Evolutionary conservation across 2,888 invertebrate species (phyloP).

Genomic region (Himalopsyche kuldschensis): DNA sequence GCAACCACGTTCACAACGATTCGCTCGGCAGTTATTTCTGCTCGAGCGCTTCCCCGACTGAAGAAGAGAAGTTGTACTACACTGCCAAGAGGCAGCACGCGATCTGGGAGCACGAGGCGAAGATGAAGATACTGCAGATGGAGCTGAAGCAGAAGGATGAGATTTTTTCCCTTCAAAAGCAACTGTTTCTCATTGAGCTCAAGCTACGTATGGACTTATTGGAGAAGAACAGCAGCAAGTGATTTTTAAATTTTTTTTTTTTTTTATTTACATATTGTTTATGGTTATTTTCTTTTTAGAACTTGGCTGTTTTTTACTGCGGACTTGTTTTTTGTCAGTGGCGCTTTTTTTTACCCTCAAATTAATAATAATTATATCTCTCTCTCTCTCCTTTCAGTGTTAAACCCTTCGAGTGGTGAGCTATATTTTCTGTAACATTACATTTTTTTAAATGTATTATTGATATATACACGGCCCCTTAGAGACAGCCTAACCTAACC

Average conservation of each 20-base stretch:
- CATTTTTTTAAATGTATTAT: too few relatives aligned
- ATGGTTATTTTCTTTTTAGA: neutral
- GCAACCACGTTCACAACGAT: constrained; percentile 18
- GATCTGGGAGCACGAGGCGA: constrained; percentile 57
- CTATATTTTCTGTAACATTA: too few relatives aligned
- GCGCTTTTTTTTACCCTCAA: neutral
- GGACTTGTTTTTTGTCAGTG: neutral
- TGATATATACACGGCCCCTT: too few relatives aligned
- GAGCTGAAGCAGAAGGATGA: constrained; percentile 57
- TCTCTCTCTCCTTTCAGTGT: too few relatives aligned
- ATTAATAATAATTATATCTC: too few relatives aligned
- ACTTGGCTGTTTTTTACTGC: neutral
- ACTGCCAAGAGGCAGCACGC: constrained; percentile 56
- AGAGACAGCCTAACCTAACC: too few relatives aligned
- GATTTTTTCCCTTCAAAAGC: constrained; percentile 57
- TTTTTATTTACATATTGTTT: neutral
- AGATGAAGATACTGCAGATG: constrained; percentile 58
- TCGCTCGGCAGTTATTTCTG: constrained; percentile 28
- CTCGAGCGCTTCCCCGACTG: constrained; percentile 44
- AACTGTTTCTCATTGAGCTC: constrained; percentile 56
- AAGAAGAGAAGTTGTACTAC: constrained; percentile 53
- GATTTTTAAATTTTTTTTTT: constrained; percentile 32
- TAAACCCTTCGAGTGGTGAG: too few relatives aligned
- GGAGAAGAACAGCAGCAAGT: constrained; percentile 56
- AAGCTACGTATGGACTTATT: constrained; percentile 59